Evolutionary conservation across 2,888 invertebrate species (phyloP).

Genomic region (Platerodrilus igneus): DNA sequence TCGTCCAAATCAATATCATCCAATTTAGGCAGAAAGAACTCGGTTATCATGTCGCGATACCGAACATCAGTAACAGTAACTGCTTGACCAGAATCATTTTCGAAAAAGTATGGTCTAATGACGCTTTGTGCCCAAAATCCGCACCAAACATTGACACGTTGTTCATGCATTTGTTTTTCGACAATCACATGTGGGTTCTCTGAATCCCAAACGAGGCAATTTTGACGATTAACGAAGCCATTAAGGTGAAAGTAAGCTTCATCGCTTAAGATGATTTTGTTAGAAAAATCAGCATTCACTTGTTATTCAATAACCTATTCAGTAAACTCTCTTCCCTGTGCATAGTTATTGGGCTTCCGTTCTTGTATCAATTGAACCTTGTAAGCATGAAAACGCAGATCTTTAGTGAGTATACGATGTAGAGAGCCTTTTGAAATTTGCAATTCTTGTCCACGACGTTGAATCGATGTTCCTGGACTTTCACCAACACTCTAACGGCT

Average conservation of each 20-base stretch:
- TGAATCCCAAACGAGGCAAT: too few species aligned
- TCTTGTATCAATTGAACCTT: too few species aligned
- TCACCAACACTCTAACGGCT: too few species aligned
- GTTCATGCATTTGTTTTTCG: slow-evolving; percentile 21
- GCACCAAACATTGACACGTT: slow-evolving; percentile 23
- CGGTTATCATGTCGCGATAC: background rate
- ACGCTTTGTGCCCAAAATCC: background rate
- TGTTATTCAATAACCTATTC: slow-evolving; percentile 26
- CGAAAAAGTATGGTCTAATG: background rate
- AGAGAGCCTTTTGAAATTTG: too few species aligned
- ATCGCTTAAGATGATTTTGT: slow-evolving; percentile 29
- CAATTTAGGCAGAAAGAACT: too few species aligned
- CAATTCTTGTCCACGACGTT: too few species aligned
- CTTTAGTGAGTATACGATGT: slow-evolving; percentile 26
- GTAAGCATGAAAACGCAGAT: slow-evolving; percentile 23
- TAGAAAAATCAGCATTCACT: slow-evolving; percentile 29
- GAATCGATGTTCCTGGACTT: too few species aligned
- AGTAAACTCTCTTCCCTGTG: slow-evolving; percentile 20
- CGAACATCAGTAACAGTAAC: background rate
- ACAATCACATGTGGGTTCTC: too few species aligned
- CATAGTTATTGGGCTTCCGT: slow-evolving; percentile 30
- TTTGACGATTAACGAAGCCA: too few species aligned
- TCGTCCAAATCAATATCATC: too few species aligned
- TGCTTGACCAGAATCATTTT: background rate
- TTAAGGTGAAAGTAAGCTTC: too few species aligned